Evolutionary conservation across 2,113 vertebrate genomes (phyloP).

Genomic region (Platycercus adscitus): DNA sequence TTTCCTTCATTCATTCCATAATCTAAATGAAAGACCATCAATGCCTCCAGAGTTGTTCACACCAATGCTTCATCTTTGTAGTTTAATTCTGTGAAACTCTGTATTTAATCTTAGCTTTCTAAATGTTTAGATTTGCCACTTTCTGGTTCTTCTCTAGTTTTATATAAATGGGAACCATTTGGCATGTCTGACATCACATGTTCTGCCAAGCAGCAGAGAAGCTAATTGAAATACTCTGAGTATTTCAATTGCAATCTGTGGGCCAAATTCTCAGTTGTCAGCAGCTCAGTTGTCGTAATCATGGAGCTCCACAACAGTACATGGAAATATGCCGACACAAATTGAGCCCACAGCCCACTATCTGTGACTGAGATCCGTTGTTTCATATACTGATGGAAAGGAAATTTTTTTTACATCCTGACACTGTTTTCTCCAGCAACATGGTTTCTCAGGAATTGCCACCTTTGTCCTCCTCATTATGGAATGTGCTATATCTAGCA

Average conservation of each 20-base stretch:
- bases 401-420: conserved; percentile 47
- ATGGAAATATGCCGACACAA: not conserved
- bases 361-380: not conserved
- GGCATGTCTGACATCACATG: not conserved
- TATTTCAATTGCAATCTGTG: not conserved
- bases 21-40: not conserved
- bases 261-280: conserved; percentile 13
- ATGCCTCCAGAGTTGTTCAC: not conserved
- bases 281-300: not conserved
- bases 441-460: not conserved
- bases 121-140: not conserved
- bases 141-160: not conserved
- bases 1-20: not conserved
- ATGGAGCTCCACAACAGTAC: not conserved
- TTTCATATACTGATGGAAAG: conserved; percentile 21
- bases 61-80: not conserved
- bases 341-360: not conserved
- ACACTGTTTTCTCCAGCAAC: conserved; percentile 2
- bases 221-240: not conserved
- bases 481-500: conserved; percentile 26
- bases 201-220: conserved; percentile 28
- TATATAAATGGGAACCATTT: not conserved
- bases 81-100: not conserved
- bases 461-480: conserved; percentile 31
- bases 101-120: not conserved